Evolutionary conservation across 2,113 vertebrate genomes (phyloP), one percentile per base, ranked within the genome.

Genomic region (Oreocharis arfaki): DNA sequence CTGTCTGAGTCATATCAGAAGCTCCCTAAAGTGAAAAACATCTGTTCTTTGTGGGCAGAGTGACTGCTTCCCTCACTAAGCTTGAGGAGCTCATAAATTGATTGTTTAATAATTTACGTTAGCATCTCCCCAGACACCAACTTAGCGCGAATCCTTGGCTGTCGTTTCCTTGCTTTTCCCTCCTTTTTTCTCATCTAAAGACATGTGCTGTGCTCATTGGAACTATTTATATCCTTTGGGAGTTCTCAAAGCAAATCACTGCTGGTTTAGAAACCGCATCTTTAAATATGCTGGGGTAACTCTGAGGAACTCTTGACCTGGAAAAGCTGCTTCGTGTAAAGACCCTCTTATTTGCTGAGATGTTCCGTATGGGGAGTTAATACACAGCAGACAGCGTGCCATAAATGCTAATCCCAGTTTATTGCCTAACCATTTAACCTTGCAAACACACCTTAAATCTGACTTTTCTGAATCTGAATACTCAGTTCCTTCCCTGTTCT

Each of bases 391-490:
- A 70, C 4, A 81, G 28, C 1, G 3, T n/a, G 52, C 18, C 41
- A 69, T 71, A 75, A 95, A 79, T 76, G 77, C 49, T 94, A 91
- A 89, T 79, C 49, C 57, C 49, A 44, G 33, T 35, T 87, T 88
- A 92, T 78, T 81, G 83, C 47, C 68, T 52, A 44, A 28, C 73
- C 49, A 91, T 87, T 96, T 78, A 59, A 92, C 60, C 90, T 91
- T 56, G 41, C 60, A 94, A 87, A 84, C 69, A 82, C 49, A 37
- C n/a, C 32, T 89, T 53, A 84, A 68, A 76, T 82, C 64, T 75
- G 60, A 75, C 56, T 87, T 84, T 86, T 67, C 80, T 56, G 50
- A 56, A 71, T 49, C 81, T 84, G 75, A 84, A 50, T 63, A 73
- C 35, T 46, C 39, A 10, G 6, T 53, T 92, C 53, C 32, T 61